phyloP scores from a whole-genome alignment of 2,888 invertebrate genomes.

The Eristalis intricaria region DNA sequence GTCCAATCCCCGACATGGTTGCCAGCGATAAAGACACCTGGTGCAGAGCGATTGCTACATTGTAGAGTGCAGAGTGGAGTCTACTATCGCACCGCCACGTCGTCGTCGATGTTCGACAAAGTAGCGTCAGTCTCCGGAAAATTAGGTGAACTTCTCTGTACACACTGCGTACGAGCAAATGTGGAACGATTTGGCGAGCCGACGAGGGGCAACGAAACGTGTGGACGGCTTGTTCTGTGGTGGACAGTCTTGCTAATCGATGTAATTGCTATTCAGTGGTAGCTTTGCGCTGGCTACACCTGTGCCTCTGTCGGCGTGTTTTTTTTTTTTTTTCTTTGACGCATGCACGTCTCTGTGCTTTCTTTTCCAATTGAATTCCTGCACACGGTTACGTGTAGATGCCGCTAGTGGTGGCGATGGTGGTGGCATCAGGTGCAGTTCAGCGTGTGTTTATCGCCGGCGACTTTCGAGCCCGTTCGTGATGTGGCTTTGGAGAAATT shows the following conservation, averaged over 20 bases:
- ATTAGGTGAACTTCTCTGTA: slow-evolving; percentile 53
- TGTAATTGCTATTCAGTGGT: slow-evolving; percentile 47
- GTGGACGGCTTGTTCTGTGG: slow-evolving; percentile 39
- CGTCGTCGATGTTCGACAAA: slow-evolving; percentile 35
- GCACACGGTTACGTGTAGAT: slow-evolving; percentile 1
- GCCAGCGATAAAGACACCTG: slow-evolving; percentile 33
- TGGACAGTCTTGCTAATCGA: slow-evolving; percentile 49
- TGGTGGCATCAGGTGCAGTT: slow-evolving; percentile 39
- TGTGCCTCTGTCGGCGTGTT: slow-evolving; percentile 36
- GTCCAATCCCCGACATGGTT: slow-evolving; percentile 2
- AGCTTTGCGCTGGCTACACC: slow-evolving; percentile 55
- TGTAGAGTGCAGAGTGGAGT: not conserved
- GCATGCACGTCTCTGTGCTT: slow-evolving; percentile 21
- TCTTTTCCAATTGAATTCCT: slow-evolving; percentile 50
- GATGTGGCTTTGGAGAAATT: slow-evolving; percentile 33
- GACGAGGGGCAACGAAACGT: slow-evolving; percentile 30
- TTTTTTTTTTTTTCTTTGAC: slow-evolving; percentile 7
- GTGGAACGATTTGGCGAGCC: slow-evolving; percentile 56
- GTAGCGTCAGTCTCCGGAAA: slow-evolving; percentile 49
- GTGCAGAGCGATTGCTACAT: slow-evolving; percentile 15
- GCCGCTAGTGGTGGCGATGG: slow-evolving; percentile 4
- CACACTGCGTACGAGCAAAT: slow-evolving; percentile 40
- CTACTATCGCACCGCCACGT: slow-evolving; percentile 30
- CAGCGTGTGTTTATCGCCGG: slow-evolving; percentile 16
- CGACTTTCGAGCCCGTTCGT: slow-evolving; percentile 28